A percentile compares a stretch with the other conserved stretches of the same genome.
phyloP scores from a whole-genome alignment of 2,113 vertebrate genomes.

The Romanogobio albipinnatus region DNA sequence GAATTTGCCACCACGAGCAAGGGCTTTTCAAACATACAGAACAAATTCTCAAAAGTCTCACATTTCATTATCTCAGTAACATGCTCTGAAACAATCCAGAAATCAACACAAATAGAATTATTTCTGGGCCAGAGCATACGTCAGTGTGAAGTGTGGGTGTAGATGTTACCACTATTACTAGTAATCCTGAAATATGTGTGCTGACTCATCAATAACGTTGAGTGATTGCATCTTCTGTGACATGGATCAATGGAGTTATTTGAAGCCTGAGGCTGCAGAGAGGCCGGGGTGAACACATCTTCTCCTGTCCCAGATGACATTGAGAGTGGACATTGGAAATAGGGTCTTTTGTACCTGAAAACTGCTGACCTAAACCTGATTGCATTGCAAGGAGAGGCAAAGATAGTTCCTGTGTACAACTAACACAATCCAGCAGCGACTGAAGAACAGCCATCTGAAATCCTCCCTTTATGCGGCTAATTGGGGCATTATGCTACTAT shows the following conservation, averaged over 20 bases:
- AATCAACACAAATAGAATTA: slow-evolving; percentile 1
- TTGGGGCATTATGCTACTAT: slow-evolving; percentile 29
- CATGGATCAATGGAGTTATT: slow-evolving; percentile 40
- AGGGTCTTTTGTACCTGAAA: slow-evolving; percentile 27
- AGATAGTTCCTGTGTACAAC: slow-evolving; percentile 10
- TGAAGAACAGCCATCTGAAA: neutral
- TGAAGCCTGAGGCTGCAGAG: slow-evolving; percentile 43
- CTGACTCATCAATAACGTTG: slow-evolving; percentile 23
- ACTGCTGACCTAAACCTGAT: slow-evolving; percentile 39
- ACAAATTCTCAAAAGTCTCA: neutral
- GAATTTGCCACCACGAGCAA: neutral
- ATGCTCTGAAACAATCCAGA: neutral
- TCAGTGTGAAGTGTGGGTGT: neutral
- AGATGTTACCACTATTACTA: neutral
- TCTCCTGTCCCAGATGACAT: slow-evolving; percentile 23
- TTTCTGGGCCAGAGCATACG: neutral
- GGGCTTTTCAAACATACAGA: neutral
- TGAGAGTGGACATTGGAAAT: slow-evolving; percentile 37
- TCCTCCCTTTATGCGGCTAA: slow-evolving; percentile 13
- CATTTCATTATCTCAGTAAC: neutral
- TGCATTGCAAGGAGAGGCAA: slow-evolving; percentile 21
- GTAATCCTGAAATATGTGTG: slow-evolving; percentile 6
- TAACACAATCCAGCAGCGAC: slow-evolving; percentile 12
- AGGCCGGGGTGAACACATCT: neutral
- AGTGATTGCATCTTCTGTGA: slow-evolving; percentile 18